A percentile compares a stretch with the other conserved stretches of the same genome.
phyloP scores from a whole-genome alignment of 1,140 invertebrate species.

The Drosophila leontia region DNA sequence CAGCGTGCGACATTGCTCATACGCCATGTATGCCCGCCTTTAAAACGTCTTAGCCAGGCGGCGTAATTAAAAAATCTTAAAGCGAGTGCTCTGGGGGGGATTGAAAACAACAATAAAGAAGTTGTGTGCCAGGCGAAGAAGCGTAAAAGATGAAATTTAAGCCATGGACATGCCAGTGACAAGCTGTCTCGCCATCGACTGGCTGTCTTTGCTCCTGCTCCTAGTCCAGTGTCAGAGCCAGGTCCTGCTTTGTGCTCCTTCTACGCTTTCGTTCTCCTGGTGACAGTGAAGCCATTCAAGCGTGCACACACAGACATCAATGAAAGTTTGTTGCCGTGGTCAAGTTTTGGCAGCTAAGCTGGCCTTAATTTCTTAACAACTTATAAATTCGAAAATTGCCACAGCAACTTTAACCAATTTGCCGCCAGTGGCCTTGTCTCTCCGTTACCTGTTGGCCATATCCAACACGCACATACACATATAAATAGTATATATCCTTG shows the following conservation, averaged over 20 bases:
- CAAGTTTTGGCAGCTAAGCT: slow-evolving; percentile 31
- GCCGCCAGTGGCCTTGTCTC: slow-evolving; percentile 3
- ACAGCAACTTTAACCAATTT: slow-evolving; percentile 49
- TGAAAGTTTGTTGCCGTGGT: slow-evolving; percentile 34
- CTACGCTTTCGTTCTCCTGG: slow-evolving; percentile 7
- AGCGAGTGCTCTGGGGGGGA: not conserved
- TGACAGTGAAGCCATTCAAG: slow-evolving; percentile 38
- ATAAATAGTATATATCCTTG: slow-evolving; percentile 17
- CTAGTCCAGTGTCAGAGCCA: not conserved
- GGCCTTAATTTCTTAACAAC: slow-evolving; percentile 38
- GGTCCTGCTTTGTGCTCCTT: not conserved
- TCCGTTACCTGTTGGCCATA: slow-evolving; percentile 25
- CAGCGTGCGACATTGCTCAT: slow-evolving; percentile 11
- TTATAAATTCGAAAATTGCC: slow-evolving; percentile 47
- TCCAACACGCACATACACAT: not conserved
- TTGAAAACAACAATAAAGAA: slow-evolving; percentile 24
- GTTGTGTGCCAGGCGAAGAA: slow-evolving; percentile 12
- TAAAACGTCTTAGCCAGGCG: slow-evolving; percentile 34
- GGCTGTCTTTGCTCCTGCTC: slow-evolving; percentile 13
- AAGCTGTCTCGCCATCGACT: slow-evolving; percentile 49
- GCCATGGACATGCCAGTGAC: slow-evolving; percentile 40
- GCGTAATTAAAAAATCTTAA: slow-evolving; percentile 56
- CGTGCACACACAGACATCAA: slow-evolving; percentile 10
- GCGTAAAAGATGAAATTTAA: slow-evolving; percentile 44
- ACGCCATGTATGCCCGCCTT: slow-evolving; percentile 25